Conservation (phyloP, 1,140 invertebrate genomes). For the Yoshiicerus persimilis region DNA sequence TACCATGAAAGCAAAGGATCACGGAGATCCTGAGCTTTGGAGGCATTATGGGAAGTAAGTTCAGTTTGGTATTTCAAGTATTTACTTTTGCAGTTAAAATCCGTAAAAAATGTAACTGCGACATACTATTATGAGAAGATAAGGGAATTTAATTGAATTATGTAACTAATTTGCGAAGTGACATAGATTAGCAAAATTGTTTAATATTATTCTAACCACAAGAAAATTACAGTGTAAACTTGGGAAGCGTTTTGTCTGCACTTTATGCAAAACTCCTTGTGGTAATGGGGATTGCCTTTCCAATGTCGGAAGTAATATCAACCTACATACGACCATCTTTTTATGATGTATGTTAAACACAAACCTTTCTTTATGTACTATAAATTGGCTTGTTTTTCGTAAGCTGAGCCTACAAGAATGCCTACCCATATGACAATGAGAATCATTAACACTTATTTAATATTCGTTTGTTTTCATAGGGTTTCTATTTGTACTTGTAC, state of each 20-base stretch:
- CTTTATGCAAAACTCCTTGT: slow-evolving; percentile 91
- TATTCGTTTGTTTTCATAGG: slow-evolving; percentile 58
- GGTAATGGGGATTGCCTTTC: slow-evolving; percentile 91
- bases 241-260: slow-evolving; percentile 84
- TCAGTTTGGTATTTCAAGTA: background rate
- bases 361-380: background rate
- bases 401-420: background rate
- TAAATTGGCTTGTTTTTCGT: no score
- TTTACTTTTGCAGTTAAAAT: no score
- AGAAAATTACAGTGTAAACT: slow-evolving; percentile 66
- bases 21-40: slow-evolving; percentile 36
- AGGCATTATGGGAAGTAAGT: slow-evolving; percentile 36
- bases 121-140: no score
- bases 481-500: slow-evolving; percentile 82
- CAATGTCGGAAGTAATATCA: slow-evolving; percentile 86
- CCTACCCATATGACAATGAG: background rate
- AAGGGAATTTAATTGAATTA: no score
- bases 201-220: background rate
- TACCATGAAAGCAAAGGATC: background rate
- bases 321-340: slow-evolving; percentile 85
- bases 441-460: slow-evolving; percentile 37
- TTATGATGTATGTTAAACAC: slow-evolving; percentile 70
- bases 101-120: no score
- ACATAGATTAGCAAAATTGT: background rate
- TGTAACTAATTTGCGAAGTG: no score